Conservation (phyloP, 2,888 invertebrate species). For the Cloeon dipterum region DNA sequence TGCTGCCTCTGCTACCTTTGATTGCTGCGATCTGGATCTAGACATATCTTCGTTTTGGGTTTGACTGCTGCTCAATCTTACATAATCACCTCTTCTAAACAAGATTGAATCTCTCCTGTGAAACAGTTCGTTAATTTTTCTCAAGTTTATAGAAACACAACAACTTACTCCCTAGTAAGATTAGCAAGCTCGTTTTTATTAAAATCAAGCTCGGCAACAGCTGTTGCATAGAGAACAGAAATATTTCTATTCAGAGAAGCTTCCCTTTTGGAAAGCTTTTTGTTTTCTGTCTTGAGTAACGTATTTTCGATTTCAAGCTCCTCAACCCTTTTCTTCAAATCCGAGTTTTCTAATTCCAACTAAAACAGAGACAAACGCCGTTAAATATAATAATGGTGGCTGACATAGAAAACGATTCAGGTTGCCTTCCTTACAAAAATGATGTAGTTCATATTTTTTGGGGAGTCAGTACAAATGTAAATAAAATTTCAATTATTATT, state of each 20-base stretch:
- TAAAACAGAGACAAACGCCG: no score
- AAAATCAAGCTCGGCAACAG: background rate
- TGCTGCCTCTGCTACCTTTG: background rate
- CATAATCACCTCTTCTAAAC: background rate
- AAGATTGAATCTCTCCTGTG: background rate
- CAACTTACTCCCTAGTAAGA: background rate
- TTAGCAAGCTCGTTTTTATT: background rate
- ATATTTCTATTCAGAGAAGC: background rate
- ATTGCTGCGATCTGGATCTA: no score
- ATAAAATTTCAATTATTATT: no score
- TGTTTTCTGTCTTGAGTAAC: no score
- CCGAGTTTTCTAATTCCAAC: background rate
- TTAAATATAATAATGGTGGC: no score
- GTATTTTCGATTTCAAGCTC: no score
- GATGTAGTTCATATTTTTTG: no score
- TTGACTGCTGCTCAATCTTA: no score
- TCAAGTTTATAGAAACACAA: background rate
- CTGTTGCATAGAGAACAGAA: background rate
- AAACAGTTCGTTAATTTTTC: background rate
- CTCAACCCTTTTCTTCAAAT: background rate
- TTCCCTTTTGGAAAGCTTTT: background rate
- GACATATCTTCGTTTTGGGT: no score
- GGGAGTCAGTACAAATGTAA: no score
- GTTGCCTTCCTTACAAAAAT: no score
- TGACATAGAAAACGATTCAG: no score